Evolutionary conservation across 2,797 vertebrate genomes (phyloP), one percentile per base, ranked within the genome.

Genomic region (Enteromius unitaeniatus): DNA sequence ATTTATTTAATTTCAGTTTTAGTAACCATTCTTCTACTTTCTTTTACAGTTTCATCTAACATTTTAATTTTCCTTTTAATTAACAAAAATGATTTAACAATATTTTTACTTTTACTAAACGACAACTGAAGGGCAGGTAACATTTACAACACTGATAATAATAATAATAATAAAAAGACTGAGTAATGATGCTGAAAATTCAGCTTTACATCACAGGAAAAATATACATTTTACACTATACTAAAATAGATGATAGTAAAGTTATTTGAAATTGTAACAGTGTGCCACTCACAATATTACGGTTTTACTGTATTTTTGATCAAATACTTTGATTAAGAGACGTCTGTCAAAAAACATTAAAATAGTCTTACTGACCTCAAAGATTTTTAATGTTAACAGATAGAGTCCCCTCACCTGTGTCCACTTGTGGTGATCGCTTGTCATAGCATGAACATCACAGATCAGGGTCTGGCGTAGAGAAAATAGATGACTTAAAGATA

Each of bases 391-490:
- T 21, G 26, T 21, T n/a, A n/a, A 69, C 10, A 4, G 0, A 3
- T 10, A 45, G 42, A 1, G 64, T 21, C 40, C 64, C 82, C 78
- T 86, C 89, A 99, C 98, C 97, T 99, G 98, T 70, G 98, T 99
- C 98, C 98, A 99, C 87, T 99, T 99, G 93, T 99, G 97, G 92
- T 99, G 98, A 94, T 99, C 98, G 90, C 96, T 98, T 89, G 98
- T 99, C 96, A 99, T 97, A 85, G 98, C 96, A 91, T 99, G 97
- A 79, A 99, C 97, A 88, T 99, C 98, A 95, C 97, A 98, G 92
- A 98, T 96, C 90, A 96, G 91, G 88, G 95, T 96, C 95, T 96
- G 85, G 67, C n/a, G 79, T 72, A 85, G 6, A 9, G 60, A 11
- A 81, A 53, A 58, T 17, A 60, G 2, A 51, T 34, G 2, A 8